phyloP scores from a whole-genome alignment of 2,888 invertebrate species.

The Heliconius sara region DNA sequence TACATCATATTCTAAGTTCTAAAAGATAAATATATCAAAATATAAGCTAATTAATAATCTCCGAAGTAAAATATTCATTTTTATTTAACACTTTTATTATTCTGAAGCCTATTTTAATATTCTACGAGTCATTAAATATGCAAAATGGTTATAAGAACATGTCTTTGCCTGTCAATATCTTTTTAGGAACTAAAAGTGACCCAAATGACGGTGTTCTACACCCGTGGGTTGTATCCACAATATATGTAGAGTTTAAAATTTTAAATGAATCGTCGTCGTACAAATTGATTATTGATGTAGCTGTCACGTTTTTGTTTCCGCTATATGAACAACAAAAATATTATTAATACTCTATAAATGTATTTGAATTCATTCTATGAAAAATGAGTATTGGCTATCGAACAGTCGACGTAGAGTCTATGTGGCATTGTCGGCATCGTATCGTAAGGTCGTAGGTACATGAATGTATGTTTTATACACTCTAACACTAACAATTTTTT shows the following conservation, averaged over 20 bases:
- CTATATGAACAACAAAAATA: conserved; percentile 25
- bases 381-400: neutral
- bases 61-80: conserved; percentile 1
- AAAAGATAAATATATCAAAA: neutral
- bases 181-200: conserved; percentile 22
- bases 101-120: conserved; percentile 37
- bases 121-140: conserved; percentile 33
- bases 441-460: neutral
- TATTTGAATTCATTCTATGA: neutral
- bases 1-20: neutral
- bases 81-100: conserved; percentile 18
- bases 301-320: conserved; percentile 30
- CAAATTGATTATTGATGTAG: conserved; percentile 29
- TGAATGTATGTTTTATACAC: too few relatives aligned
- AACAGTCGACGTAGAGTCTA: neutral
- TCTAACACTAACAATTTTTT: too few relatives aligned
- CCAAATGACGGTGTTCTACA: neutral
- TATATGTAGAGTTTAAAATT: conserved; percentile 6
- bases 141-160: conserved; percentile 28
- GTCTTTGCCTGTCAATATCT: conserved; percentile 3
- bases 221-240: neutral
- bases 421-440: neutral
- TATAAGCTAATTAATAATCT: conserved; percentile 11
- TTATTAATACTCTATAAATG: neutral
- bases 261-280: conserved; percentile 19